Conservation (phyloP, 2,797 vertebrate genomes). For the Eptatretus atami region DNA sequence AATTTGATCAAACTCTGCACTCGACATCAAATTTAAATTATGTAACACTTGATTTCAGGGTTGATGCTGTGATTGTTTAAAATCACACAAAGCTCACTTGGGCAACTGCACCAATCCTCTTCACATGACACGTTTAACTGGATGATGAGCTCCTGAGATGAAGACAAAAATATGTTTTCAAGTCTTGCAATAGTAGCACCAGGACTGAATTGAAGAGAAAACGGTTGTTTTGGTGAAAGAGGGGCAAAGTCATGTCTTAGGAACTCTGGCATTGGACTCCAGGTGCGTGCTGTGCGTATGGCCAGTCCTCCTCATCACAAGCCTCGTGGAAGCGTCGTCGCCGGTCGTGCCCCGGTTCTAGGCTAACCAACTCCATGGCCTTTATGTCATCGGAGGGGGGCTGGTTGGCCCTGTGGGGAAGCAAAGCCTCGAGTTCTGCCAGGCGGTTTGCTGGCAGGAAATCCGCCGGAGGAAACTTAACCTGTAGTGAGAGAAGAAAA, state of each 20-base stretch:
- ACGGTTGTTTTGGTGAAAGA: no score
- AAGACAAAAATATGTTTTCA: no score
- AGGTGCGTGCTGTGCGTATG: background rate
- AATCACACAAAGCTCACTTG: no score
- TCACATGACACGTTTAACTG: no score
- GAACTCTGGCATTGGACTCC: slow-evolving; percentile 2
- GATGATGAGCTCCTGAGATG: no score
- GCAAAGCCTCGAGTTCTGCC: slow-evolving; percentile 36
- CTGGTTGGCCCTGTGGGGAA: slow-evolving; percentile 37
- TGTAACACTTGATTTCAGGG: no score
- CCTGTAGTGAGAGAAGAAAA: slow-evolving; percentile 16
- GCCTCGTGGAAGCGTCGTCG: slow-evolving; percentile 26
- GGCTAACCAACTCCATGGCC: slow-evolving; percentile 47
- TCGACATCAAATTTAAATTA: no score
- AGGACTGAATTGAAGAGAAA: no score
- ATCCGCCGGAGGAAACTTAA: slow-evolving; percentile 45
- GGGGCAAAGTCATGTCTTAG: background rate
- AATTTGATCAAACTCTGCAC: no score
- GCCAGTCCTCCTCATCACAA: slow-evolving; percentile 39
- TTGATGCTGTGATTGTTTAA: no score
- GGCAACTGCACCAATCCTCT: no score
- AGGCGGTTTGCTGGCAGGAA: slow-evolving; percentile 53
- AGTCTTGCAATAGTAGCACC: no score
- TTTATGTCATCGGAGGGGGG: slow-evolving; percentile 62
- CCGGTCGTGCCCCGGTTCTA: slow-evolving; percentile 15